Conservation (phyloP, 53 echinoderm and acorn worm species). For the Patiria pectinifera region DNA sequence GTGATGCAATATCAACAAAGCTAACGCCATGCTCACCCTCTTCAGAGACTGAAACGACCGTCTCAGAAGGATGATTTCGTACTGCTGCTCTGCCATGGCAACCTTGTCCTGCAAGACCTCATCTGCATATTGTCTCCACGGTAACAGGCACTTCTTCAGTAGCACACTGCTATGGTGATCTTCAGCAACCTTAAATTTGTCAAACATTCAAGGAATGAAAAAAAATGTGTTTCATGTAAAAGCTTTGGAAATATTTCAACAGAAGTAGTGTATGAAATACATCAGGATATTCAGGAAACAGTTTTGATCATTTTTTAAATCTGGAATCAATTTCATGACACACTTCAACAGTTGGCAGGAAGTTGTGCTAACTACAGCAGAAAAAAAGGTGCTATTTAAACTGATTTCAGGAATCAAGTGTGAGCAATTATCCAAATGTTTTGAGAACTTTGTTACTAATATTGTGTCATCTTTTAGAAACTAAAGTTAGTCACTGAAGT, state of each 20-base stretch:
- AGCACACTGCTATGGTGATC: constrained; percentile 76
- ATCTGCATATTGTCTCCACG: constrained; percentile 88
- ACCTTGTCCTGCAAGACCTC: constrained; percentile 68
- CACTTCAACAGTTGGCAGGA: too few species aligned
- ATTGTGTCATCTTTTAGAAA: too few species aligned
- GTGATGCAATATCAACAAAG: not conserved
- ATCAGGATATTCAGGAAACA: too few species aligned
- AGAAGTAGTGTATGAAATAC: too few species aligned
- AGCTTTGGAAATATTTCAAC: not conserved
- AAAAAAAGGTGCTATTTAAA: too few species aligned
- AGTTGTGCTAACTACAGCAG: too few species aligned
- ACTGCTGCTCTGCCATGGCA: constrained; percentile 74
- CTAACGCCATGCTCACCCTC: constrained; percentile 65
- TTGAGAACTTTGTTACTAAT: too few species aligned
- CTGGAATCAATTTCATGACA: too few species aligned
- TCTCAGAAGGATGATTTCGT: constrained; percentile 73
- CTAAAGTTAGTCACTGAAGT: too few species aligned
- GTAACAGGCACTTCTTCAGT: constrained; percentile 73
- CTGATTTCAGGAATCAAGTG: too few species aligned
- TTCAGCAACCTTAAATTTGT: constrained; percentile 60
- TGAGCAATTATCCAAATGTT: too few species aligned
- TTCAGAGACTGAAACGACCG: constrained; percentile 85
- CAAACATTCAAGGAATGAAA: not conserved
- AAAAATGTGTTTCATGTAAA: not conserved
- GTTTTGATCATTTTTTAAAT: too few species aligned